These are phyloP conservation scores for Drosophila equinoxialis DNA, from an alignment of 1,140 invertebrate genomes.

Conservation along the genomic window DNA sequence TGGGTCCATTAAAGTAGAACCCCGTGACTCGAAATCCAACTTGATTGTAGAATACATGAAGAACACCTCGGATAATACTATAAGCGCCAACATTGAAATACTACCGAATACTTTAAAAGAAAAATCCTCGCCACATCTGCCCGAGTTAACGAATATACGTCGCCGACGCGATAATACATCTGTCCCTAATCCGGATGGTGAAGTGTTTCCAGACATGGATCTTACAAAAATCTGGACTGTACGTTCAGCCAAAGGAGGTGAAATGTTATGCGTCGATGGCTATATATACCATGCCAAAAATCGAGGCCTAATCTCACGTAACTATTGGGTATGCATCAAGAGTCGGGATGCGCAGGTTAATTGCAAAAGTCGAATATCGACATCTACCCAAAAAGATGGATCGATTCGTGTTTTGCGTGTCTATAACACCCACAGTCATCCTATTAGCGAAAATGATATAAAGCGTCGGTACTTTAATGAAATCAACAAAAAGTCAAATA, in stretches of 20 bases:
- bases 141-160: slow-evolving; percentile 58
- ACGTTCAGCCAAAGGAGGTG: slow-evolving; percentile 74
- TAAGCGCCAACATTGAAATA: slow-evolving; percentile 66
- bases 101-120: slow-evolving; percentile 35
- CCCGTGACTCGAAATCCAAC: slow-evolving; percentile 46
- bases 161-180: slow-evolving; percentile 38
- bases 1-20: slow-evolving; percentile 63
- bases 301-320: slow-evolving; percentile 68
- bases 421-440: slow-evolving; percentile 73
- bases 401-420: slow-evolving; percentile 67
- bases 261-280: slow-evolving; percentile 75
- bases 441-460: slow-evolving; percentile 69
- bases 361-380: slow-evolving; percentile 76
- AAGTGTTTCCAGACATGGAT: slow-evolving; percentile 62
- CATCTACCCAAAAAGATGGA: slow-evolving; percentile 63
- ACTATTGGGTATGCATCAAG: slow-evolving; percentile 79
- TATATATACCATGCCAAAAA: slow-evolving; percentile 79
- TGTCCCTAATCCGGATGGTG: neutral
- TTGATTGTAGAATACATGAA: slow-evolving; percentile 69
- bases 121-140: slow-evolving; percentile 38
- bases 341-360: slow-evolving; percentile 67
- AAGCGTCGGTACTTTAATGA: slow-evolving; percentile 74
- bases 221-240: slow-evolving; percentile 72
- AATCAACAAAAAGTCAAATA: slow-evolving; percentile 68
- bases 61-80: slow-evolving; percentile 56